Conservation (phyloP, 2,113 vertebrate species). For the Heptranchias perlo region DNA sequence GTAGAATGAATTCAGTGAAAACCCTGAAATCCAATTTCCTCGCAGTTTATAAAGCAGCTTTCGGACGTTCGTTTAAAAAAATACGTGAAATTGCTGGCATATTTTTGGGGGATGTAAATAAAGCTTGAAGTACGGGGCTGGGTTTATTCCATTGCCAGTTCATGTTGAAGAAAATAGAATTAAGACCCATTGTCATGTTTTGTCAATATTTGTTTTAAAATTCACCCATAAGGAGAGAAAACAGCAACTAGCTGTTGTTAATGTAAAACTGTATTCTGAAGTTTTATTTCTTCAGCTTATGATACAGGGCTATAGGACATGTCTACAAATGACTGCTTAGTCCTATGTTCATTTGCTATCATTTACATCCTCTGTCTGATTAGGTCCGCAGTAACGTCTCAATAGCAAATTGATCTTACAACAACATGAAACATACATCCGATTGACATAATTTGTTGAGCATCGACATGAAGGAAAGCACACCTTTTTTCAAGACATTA, state of each 20-base stretch:
- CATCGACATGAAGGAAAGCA: not conserved
- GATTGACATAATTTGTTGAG: not conserved
- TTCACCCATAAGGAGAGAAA: not conserved
- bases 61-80: not conserved
- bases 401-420: not conserved
- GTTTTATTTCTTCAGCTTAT: not conserved
- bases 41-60: not conserved
- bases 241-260: constrained; percentile 3
- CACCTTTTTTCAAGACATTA: not conserved
- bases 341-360: not conserved
- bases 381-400: not conserved
- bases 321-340: not conserved
- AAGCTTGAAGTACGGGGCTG: not conserved
- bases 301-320: not conserved
- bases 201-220: not conserved
- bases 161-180: not conserved
- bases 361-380: not conserved
- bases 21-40: not conserved
- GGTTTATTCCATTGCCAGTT: not conserved
- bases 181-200: not conserved
- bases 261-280: constrained; percentile 13
- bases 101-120: not conserved
- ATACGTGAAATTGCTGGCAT: not conserved
- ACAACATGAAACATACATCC: not conserved
- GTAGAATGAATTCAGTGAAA: not conserved